Evolutionary conservation across 2,888 invertebrate genomes (phyloP), one percentile per base, ranked within the genome.

Genomic region (Notodonta ziczac): DNA sequence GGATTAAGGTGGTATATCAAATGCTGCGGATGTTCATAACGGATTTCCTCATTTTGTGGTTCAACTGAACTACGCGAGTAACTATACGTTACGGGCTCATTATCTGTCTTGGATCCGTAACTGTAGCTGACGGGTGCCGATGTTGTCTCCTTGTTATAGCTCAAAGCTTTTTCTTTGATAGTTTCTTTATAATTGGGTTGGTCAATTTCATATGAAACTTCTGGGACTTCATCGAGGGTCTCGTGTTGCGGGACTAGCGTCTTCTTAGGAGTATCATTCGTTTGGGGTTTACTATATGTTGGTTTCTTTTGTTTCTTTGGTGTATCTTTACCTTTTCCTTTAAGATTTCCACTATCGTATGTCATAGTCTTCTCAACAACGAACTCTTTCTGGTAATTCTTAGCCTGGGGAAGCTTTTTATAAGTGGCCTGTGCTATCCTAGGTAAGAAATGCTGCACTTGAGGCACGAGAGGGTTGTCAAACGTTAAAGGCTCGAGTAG

Each of bases 361-460:
- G 80, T 77, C 67, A 85, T 88, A 1, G 87, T 86, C 61, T 87
- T 90, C 61, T 86, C 80, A 39, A 85, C 73, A 0, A 81, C 74
- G 59, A 83, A 81, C 60, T 88, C 84, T 48, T 87, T 90, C 56
- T 89, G 82, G 53, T 87, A 81, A 60, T 86, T 84, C 63, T 87
- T 87, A 13, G 73, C 66, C 53, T 82, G 72, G 6, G 87, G 87
- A 13, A 90, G 74, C 67, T 84, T 88, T 46, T 84, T 80, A 65
- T 91, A 91, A 2, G 84, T 90, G 7, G 87, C 89, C 50, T 86
- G 76, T 61, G 78, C 81, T 60, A 92, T 88, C 77, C 85, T 86
- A 9, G 94, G 94, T 56, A 94, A 81, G 70, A 84, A 93, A 70
- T 93, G 93, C 78, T 94, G 94, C 50, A 92, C 85, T 86, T 93